Percentiles rank a stretch among this genome's conserved stretches.
Evolutionary conservation across 2,888 invertebrate species (phyloP).

Genomic region (Bugulina stolonifera): DNA sequence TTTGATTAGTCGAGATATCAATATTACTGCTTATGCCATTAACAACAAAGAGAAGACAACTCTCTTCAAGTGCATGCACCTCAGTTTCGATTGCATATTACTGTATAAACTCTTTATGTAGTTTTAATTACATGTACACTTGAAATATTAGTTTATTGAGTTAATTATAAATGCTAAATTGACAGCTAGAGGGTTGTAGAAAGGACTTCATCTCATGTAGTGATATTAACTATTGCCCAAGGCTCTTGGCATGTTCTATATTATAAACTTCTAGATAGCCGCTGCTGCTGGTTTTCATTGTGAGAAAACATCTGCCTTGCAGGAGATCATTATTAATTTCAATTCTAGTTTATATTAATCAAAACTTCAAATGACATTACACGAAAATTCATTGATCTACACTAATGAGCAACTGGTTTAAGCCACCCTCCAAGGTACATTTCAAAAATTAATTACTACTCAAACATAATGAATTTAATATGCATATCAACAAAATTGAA

Average conservation of each 20-base stretch:
- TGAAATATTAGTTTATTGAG: conserved; percentile 21
- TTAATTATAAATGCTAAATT: background rate
- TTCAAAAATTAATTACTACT: background rate
- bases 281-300: background rate
- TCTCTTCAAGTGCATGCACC: background rate
- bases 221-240: background rate
- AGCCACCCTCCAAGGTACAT: background rate
- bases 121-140: conserved; percentile 22
- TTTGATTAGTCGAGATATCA: no score
- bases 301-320: conserved; percentile 9
- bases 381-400: background rate
- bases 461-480: no score
- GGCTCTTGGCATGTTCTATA: no score
- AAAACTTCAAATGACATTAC: background rate
- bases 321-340: background rate
- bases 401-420: background rate
- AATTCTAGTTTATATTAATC: background rate
- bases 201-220: background rate
- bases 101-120: background rate
- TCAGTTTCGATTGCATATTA: background rate
- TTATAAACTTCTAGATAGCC: no score
- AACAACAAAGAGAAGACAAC: background rate
- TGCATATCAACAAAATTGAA: no score
- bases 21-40: no score
- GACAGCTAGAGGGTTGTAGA: conserved; percentile 8